These are phyloP conservation scores for Drosophila greeni DNA, from an alignment of 2,888 invertebrate species.

Conservation along the genomic window DNA sequence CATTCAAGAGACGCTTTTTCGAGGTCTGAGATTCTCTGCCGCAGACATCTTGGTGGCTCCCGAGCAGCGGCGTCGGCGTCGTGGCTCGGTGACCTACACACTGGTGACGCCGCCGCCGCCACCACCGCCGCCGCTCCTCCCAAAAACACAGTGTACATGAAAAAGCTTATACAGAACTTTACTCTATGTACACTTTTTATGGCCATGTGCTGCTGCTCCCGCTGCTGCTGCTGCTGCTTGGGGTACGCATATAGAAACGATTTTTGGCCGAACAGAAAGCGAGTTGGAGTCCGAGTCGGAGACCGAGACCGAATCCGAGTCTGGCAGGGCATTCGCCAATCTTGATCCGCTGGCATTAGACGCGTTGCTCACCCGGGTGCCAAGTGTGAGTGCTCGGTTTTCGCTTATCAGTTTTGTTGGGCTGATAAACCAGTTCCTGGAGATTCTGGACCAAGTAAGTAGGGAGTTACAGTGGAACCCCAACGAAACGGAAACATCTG, in stretches of 20 bases:
- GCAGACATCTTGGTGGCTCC: conserved; percentile 38
- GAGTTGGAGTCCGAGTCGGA: conserved; percentile 26
- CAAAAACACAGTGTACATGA: conserved; percentile 17
- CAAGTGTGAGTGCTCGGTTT: conserved; percentile 11
- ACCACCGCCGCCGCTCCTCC: no score
- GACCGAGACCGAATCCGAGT: not conserved
- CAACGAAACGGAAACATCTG: not conserved
- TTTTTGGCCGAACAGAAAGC: conserved; percentile 58
- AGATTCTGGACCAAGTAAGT: conserved; percentile 37
- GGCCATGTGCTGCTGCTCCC: conserved; percentile 25
- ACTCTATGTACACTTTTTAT: conserved; percentile 38
- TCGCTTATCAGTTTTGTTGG: conserved; percentile 11
- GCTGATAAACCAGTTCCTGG: conserved; percentile 36
- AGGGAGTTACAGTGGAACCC: conserved; percentile 2
- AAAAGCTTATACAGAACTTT: conserved; percentile 49
- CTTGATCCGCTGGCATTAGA: conserved; percentile 70
- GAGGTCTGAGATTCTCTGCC: conserved; percentile 32
- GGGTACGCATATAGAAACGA: conserved; percentile 37
- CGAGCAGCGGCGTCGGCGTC: conserved; percentile 24
- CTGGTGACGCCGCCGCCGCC: not conserved
- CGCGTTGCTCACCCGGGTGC: conserved; percentile 47
- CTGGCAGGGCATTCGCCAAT: conserved; percentile 66
- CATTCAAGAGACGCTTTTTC: conserved; percentile 31
- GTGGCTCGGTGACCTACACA: conserved; percentile 47
- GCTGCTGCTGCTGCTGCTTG: not conserved